These are phyloP conservation scores for Platyscapa corneri DNA, from an alignment of 1,140 invertebrate species.

Conservation along the genomic window DNA sequence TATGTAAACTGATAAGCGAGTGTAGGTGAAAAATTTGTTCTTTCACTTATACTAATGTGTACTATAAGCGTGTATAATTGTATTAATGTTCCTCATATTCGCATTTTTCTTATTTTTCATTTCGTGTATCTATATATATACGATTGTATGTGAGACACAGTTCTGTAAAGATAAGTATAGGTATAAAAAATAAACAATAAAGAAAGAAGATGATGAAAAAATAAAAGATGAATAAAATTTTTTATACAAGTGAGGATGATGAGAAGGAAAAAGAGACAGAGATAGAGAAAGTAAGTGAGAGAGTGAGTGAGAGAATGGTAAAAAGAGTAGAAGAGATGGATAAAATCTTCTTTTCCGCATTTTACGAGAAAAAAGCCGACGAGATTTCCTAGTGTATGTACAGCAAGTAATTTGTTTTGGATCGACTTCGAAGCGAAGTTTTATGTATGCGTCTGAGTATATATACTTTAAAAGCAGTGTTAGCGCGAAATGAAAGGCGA, in stretches of 20 bases:
- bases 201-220: background rate
- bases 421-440: background rate
- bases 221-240: background rate
- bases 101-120: background rate
- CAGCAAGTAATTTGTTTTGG: slow-evolving; percentile 31
- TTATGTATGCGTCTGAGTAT: background rate
- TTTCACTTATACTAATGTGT: background rate
- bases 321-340: background rate
- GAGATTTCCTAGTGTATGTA: slow-evolving; percentile 11
- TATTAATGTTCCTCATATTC: background rate
- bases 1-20: too few relatives aligned
- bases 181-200: too few relatives aligned
- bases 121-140: too few relatives aligned
- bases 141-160: too few relatives aligned
- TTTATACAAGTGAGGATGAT: background rate
- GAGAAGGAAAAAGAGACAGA: background rate
- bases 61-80: background rate
- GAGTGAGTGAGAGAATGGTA: background rate
- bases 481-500: slow-evolving; percentile 1
- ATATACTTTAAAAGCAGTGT: background rate
- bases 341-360: slow-evolving; percentile 29
- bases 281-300: background rate
- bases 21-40: background rate
- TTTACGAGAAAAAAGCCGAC: background rate
- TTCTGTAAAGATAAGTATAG: too few relatives aligned